Conservation (phyloP, 2,888 invertebrate genomes). For the Lasiommata megera region DNA sequence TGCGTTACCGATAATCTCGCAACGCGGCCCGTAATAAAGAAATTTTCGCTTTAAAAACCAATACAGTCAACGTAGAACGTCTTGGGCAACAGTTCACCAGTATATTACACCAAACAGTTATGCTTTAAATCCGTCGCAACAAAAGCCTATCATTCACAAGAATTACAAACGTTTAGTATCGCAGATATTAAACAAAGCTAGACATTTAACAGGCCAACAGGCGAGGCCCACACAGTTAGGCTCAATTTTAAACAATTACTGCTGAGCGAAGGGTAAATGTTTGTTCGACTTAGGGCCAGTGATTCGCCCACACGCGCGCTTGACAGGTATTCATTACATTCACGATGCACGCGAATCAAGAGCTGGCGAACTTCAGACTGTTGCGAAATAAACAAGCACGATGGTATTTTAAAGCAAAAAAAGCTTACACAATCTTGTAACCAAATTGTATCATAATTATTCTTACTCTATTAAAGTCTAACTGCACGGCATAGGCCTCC, state of each 20-base stretch:
- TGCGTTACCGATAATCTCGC: no score
- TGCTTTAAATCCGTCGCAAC: constrained; percentile 18
- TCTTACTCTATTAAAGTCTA: no score
- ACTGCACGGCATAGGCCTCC: no score
- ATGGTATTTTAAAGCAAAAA: no score
- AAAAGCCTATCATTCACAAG: constrained; percentile 28
- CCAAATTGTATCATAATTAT: no score
- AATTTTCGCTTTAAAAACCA: no score
- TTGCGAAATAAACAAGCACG: neutral
- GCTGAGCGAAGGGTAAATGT: constrained; percentile 79
- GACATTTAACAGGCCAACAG: constrained; percentile 59
- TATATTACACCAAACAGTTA: no score
- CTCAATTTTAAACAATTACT: constrained; percentile 82
- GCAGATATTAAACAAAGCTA: constrained; percentile 56
- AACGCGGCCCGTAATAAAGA: no score
- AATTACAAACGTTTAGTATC: constrained; percentile 47
- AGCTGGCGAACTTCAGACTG: neutral
- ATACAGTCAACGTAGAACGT: no score
- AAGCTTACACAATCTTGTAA: no score
- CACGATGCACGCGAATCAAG: constrained; percentile 62
- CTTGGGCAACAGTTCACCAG: no score
- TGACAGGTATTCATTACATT: constrained; percentile 79
- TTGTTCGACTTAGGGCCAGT: constrained; percentile 72
- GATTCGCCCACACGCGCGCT: constrained; percentile 77
- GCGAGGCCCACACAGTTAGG: constrained; percentile 78